These are phyloP conservation scores for Zaprionus capensis DNA, from an alignment of 1,140 invertebrate genomes.

Conservation along the genomic window DNA sequence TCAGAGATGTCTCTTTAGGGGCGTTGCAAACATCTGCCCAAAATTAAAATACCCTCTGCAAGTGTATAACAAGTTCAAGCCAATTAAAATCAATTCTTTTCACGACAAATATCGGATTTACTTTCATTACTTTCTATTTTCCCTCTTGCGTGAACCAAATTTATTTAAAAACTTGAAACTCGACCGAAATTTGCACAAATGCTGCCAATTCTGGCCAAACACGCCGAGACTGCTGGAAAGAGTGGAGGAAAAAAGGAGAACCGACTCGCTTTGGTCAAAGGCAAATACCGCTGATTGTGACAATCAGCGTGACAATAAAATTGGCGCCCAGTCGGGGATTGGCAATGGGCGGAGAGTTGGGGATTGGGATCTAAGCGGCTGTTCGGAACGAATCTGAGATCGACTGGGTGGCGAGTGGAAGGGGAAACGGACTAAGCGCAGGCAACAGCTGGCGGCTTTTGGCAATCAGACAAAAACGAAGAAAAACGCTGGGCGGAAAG, in stretches of 20 bases:
- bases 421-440: conserved; percentile 40
- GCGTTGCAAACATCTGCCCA: no score
- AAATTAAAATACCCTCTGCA: no score
- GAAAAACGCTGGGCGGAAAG: conserved; percentile 28
- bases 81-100: conserved; percentile 61
- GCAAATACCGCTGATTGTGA: conserved; percentile 80
- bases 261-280: conserved; percentile 68
- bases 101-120: conserved; percentile 36
- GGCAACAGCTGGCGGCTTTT: conserved; percentile 66
- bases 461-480: conserved; percentile 40
- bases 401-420: conserved; percentile 16
- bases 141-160: conserved; percentile 62
- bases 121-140: conserved; percentile 33
- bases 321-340: conserved; percentile 56
- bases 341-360: background rate
- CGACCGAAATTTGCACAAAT: conserved; percentile 57
- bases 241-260: conserved; percentile 57
- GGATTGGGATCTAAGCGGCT: conserved; percentile 6
- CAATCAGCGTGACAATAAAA: conserved; percentile 78
- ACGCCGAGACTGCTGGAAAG: background rate
- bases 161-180: conserved; percentile 67
- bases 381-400: conserved; percentile 1
- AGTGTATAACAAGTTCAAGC: background rate
- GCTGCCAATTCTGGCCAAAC: conserved; percentile 55
- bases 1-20: no score